Conservation (phyloP, 1,140 invertebrate genomes). For the Bactericera cockerelli region DNA sequence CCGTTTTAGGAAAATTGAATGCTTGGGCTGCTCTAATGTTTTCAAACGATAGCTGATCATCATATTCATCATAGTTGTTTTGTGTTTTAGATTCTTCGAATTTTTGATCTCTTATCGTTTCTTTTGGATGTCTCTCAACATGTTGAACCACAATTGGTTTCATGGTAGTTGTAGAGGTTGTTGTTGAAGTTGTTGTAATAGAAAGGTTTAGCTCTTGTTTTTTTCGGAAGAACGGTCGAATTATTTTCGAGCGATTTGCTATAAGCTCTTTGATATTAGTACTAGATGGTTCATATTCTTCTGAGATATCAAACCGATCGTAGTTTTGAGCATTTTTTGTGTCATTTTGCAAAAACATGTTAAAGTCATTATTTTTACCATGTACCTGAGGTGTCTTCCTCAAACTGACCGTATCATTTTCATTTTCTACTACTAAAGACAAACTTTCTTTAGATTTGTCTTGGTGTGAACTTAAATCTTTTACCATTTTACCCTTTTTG, state of each 20-base stretch:
- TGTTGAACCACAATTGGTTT: background rate
- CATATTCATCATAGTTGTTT: constrained; percentile 1
- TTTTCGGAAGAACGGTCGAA: constrained; percentile 4
- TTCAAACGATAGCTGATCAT: background rate
- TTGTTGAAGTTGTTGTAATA: background rate
- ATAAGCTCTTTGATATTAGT: background rate
- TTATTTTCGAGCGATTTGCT: constrained; percentile 3
- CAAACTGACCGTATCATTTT: no score
- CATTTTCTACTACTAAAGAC: no score
- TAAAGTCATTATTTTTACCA: no score
- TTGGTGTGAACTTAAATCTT: no score
- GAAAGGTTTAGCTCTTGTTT: background rate
- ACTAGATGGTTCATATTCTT: constrained; percentile 4
- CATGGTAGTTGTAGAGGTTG: background rate
- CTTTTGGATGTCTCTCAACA: background rate
- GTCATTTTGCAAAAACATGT: no score
- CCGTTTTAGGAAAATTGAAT: constrained; percentile 2
- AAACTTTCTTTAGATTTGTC: no score
- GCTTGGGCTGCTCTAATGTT: background rate
- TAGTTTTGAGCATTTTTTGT: no score
- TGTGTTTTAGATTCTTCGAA: constrained; percentile 3
- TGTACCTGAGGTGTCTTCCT: no score
- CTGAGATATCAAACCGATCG: background rate
- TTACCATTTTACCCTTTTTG: no score
- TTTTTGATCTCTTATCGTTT: background rate